These are phyloP conservation scores for Pseudanteris insignis DNA, from an alignment of 2,888 invertebrate species.

Conservation along the genomic window DNA sequence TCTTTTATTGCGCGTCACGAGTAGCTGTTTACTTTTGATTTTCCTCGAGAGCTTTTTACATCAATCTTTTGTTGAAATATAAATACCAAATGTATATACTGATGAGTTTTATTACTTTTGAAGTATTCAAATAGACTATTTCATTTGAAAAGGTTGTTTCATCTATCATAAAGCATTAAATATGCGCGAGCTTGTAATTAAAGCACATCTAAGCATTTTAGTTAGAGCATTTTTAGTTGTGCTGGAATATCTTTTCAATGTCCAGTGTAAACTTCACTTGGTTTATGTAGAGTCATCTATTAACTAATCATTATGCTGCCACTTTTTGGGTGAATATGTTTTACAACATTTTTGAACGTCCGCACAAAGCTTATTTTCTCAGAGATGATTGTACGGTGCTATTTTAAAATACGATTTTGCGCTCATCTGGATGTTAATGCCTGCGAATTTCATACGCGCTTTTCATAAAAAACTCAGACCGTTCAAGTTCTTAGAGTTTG, in stretches of 20 bases:
- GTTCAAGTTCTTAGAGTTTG: constrained; percentile 29
- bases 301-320: constrained; percentile 41
- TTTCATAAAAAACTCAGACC: constrained; percentile 41
- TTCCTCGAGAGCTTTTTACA: constrained; percentile 4
- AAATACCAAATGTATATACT: constrained; percentile 2
- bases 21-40: constrained; percentile 28
- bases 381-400: constrained; percentile 59
- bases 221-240: constrained; percentile 7
- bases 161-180: too few relatives aligned
- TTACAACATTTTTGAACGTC: constrained; percentile 48
- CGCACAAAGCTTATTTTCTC: constrained; percentile 59
- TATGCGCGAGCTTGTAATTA: too few relatives aligned
- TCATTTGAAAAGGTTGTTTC: too few relatives aligned
- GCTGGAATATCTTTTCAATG: constrained; percentile 37
- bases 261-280: constrained; percentile 28
- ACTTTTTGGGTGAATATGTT: constrained; percentile 45
- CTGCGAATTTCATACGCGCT: constrained; percentile 38
- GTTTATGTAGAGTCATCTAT: constrained; percentile 28
- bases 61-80: constrained; percentile 6
- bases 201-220: too few relatives aligned
- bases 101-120: neutral
- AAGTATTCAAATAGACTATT: neutral
- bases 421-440: constrained; percentile 42
- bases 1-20: constrained; percentile 28
- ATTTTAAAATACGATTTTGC: constrained; percentile 40